A percentile compares a stretch with the other conserved stretches of the same genome.
phyloP scores from a whole-genome alignment of 2,113 vertebrate genomes.

The Genyomyrus donnyi region DNA sequence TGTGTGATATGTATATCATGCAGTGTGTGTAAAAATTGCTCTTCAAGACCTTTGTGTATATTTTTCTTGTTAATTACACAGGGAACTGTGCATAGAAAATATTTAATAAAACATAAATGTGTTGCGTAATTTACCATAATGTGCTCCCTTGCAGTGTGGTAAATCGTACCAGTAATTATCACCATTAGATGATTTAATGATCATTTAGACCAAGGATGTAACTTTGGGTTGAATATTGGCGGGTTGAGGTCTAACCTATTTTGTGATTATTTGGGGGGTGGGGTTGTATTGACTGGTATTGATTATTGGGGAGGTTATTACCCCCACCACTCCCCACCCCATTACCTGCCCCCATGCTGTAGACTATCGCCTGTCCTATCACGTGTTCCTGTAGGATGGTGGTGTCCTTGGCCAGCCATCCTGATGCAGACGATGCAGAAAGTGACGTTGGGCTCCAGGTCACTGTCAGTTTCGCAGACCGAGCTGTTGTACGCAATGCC shows the following conservation, averaged over 20 bases:
- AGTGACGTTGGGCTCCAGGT: slow-evolving; percentile 72
- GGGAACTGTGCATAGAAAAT: neutral
- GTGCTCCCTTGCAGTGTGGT: neutral
- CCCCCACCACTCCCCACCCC: neutral
- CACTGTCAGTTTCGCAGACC: slow-evolving; percentile 71
- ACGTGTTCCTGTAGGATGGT: slow-evolving; percentile 61
- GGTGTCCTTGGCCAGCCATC: slow-evolving; percentile 64
- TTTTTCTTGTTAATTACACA: neutral
- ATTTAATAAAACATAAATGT: neutral
- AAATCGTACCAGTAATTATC: neutral
- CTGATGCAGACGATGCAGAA: slow-evolving; percentile 53
- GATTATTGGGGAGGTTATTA: neutral
- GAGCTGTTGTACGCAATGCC: slow-evolving; percentile 71
- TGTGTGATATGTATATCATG: neutral
- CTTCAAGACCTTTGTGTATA: neutral
- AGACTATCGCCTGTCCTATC: neutral
- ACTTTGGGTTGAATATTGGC: neutral
- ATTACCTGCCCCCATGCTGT: neutral
- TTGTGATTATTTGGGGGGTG: neutral
- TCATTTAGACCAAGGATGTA: neutral
- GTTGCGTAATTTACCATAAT: neutral
- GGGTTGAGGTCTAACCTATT: neutral
- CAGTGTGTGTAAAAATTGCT: neutral
- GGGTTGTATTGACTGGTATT: neutral
- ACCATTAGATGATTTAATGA: neutral